phyloP scores from a whole-genome alignment of 2,888 invertebrate species.

The Matsumyia berberina region DNA sequence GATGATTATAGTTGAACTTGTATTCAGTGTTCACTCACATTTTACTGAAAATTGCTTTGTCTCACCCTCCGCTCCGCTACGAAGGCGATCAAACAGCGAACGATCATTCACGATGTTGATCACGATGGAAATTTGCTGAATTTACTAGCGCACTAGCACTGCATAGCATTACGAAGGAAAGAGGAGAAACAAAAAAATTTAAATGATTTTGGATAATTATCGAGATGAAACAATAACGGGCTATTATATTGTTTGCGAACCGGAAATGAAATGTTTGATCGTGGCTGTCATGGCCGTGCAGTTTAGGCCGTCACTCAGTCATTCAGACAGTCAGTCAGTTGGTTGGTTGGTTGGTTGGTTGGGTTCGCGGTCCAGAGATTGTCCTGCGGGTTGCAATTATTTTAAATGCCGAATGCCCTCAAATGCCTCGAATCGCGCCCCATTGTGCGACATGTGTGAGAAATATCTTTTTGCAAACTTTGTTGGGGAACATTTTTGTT shows the following conservation, averaged over 20 bases:
- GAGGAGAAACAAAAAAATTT: slow-evolving; percentile 48
- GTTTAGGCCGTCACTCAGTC: slow-evolving; percentile 73
- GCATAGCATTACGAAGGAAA: slow-evolving; percentile 37
- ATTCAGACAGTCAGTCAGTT: slow-evolving; percentile 57
- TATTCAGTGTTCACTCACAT: slow-evolving; percentile 68
- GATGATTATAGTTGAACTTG: slow-evolving; percentile 74
- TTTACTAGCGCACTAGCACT: slow-evolving; percentile 47
- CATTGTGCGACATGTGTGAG: slow-evolving; percentile 72
- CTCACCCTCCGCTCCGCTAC: not conserved
- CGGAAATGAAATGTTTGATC: slow-evolving; percentile 76
- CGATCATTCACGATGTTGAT: slow-evolving; percentile 53
- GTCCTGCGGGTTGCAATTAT: slow-evolving; percentile 75
- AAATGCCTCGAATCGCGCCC: slow-evolving; percentile 63
- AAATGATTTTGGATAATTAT: slow-evolving; percentile 76
- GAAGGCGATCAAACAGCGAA: slow-evolving; percentile 62
- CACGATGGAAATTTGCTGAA: slow-evolving; percentile 70
- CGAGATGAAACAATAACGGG: slow-evolving; percentile 76
- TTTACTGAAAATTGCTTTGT: slow-evolving; percentile 69
- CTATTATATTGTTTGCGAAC: slow-evolving; percentile 76
- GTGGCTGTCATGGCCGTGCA: slow-evolving; percentile 71
- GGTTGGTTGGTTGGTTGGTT: slow-evolving; percentile 25
- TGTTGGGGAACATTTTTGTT: slow-evolving; percentile 3
- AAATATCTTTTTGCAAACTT: slow-evolving; percentile 52
- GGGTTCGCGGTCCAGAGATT: slow-evolving; percentile 42
- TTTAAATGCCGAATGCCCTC: slow-evolving; percentile 73